phyloP scores from a whole-genome alignment of 2,797 vertebrate species.

The Holocentrus rufus region DNA sequence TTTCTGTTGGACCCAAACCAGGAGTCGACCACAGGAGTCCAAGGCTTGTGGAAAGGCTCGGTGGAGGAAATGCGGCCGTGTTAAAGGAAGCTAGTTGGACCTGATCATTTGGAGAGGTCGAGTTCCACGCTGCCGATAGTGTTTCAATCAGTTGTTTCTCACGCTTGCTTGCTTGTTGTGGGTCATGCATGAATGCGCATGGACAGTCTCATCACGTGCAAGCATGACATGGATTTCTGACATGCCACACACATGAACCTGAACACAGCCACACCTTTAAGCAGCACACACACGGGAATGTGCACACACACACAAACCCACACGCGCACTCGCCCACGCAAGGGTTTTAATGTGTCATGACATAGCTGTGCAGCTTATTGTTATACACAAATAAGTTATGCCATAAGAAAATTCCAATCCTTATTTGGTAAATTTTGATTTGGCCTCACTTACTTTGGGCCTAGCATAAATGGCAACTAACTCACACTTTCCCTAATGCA shows the following conservation, averaged over 20 bases:
- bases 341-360: not conserved
- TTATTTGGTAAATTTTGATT: not conserved
- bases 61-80: not conserved
- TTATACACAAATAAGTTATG: not conserved
- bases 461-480: not conserved
- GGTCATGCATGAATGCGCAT: not conserved
- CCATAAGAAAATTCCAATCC: not conserved
- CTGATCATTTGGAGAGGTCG: slow-evolving; percentile 23
- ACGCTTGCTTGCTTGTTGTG: not conserved
- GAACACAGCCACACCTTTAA: not conserved
- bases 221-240: not conserved
- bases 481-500: no score
- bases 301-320: not conserved
- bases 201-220: not conserved
- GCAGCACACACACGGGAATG: not conserved
- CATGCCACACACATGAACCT: not conserved
- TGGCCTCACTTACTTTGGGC: no score
- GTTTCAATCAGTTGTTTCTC: slow-evolving; percentile 34
- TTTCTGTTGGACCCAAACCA: slow-evolving; percentile 7
- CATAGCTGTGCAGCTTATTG: not conserved
- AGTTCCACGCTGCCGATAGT: slow-evolving; percentile 24
- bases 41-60: not conserved
- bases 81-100: slow-evolving; percentile 17
- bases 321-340: not conserved
- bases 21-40: not conserved